A percentile compares a stretch with the other conserved stretches of the same genome.
These are phyloP conservation scores for Eulemur albifrons DNA, from an alignment of 2,797 vertebrate genomes.

Conservation along the genomic window DNA sequence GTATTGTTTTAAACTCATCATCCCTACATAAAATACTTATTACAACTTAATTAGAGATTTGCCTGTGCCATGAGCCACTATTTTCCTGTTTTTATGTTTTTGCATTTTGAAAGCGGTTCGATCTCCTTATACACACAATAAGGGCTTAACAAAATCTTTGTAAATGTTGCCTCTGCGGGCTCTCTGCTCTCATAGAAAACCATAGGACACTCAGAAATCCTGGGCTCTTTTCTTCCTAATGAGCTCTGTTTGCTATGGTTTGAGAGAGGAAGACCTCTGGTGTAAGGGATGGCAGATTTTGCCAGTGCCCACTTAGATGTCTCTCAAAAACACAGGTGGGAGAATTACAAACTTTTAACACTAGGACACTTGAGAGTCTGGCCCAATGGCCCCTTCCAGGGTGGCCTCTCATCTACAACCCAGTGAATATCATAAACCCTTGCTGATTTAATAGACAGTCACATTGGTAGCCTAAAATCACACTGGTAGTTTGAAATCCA, in stretches of 20 bases:
- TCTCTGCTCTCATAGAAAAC: conserved; percentile 14
- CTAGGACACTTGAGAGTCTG: neutral
- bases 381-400: neutral
- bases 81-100: conserved; percentile 15
- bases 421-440: neutral
- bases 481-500: neutral
- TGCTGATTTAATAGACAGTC: neutral
- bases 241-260: neutral
- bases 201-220: neutral
- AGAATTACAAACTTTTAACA: neutral
- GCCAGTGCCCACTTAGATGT: neutral
- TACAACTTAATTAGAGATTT: conserved; percentile 1
- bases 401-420: neutral
- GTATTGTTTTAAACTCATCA: conserved; percentile 31
- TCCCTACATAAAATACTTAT: conserved; percentile 26
- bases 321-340: neutral
- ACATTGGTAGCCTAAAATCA: conserved; percentile 1
- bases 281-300: neutral
- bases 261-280: neutral
- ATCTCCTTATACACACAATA: neutral
- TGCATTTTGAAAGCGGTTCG: conserved; percentile 3
- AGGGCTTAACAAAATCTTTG: neutral
- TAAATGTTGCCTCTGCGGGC: neutral
- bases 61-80: neutral
- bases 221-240: neutral